These are phyloP conservation scores for Anthopleura sola DNA, from an alignment of 64 coral and sea anemone genomes.

Conservation along the genomic window DNA sequence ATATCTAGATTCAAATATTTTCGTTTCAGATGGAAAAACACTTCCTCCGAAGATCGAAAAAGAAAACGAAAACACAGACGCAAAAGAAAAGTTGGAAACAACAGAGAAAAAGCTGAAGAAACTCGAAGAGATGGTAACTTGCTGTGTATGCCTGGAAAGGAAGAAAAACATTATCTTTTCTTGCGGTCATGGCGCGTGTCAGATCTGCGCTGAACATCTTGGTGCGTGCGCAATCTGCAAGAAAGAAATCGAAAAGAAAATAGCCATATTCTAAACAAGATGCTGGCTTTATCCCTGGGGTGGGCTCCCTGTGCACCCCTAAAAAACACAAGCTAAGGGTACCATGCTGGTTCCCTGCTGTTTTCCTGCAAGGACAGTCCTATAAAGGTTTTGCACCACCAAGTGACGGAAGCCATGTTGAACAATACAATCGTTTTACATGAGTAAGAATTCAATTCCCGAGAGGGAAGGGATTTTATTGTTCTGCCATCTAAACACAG, in stretches of 20 bases:
- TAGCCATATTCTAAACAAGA: slow-evolving; percentile 30
- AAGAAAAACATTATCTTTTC: slow-evolving; percentile 52
- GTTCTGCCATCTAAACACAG: no score
- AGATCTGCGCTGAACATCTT: slow-evolving; percentile 44
- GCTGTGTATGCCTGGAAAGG: slow-evolving; percentile 47
- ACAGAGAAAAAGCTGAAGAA: slow-evolving; percentile 45
- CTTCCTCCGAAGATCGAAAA: background rate
- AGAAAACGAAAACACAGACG: background rate
- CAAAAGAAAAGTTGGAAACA: background rate
- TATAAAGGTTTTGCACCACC: no score
- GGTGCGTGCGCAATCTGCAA: slow-evolving; percentile 42
- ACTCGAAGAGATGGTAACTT: slow-evolving; percentile 47
- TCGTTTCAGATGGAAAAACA: background rate
- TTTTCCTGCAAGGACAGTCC: no score
- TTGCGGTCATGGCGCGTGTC: slow-evolving; percentile 54
- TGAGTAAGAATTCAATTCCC: no score
- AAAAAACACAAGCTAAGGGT: no score
- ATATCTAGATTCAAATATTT: background rate
- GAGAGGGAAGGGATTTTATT: no score
- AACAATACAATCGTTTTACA: no score
- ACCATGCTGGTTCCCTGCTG: no score
- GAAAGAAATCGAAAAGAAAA: slow-evolving; percentile 52
- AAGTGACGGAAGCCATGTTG: no score
- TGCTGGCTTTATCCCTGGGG: background rate
- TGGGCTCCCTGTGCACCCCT: background rate